Percentiles rank a stretch among this genome's conserved stretches.
Conservation (phyloP, 2,888 invertebrate species). For the Mythimna ferrago region DNA sequence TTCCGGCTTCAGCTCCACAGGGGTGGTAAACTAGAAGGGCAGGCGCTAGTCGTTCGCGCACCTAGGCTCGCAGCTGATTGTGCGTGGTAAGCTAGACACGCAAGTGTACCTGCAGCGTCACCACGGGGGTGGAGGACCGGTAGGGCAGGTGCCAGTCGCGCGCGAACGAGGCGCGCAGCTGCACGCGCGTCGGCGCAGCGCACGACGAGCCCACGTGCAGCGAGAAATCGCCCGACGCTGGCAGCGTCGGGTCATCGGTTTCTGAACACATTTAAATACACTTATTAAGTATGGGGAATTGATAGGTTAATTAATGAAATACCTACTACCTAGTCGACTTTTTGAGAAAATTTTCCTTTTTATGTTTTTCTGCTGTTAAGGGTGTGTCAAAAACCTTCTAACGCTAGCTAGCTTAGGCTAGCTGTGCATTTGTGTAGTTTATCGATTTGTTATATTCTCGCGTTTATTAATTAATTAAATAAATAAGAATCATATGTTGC, state of each 20-base stretch:
- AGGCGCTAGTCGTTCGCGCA: too few species aligned
- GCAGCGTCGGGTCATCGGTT: slow-evolving; percentile 29
- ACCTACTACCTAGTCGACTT: not conserved
- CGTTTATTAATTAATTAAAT: too few species aligned
- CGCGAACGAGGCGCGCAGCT: slow-evolving; percentile 66
- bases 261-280: not conserved
- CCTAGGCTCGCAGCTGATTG: too few species aligned
- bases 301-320: not conserved
- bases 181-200: slow-evolving; percentile 65
- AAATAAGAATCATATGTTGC: too few species aligned
- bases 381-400: too few species aligned
- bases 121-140: slow-evolving; percentile 57
- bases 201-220: slow-evolving; percentile 83
- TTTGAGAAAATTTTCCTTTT: not conserved
- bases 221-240: slow-evolving; percentile 71
- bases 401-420: too few species aligned
- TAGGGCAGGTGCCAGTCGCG: slow-evolving; percentile 75
- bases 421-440: too few species aligned
- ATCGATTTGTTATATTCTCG: too few species aligned
- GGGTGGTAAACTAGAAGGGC: slow-evolving; percentile 46
- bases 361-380: too few species aligned
- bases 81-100: too few species aligned
- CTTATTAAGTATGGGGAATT: not conserved
- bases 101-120: slow-evolving; percentile 67
- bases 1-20: slow-evolving; percentile 69